Base-by-base conservation (phyloP, 2,888 invertebrate genomes). In the Orthosia cruda region DNA sequence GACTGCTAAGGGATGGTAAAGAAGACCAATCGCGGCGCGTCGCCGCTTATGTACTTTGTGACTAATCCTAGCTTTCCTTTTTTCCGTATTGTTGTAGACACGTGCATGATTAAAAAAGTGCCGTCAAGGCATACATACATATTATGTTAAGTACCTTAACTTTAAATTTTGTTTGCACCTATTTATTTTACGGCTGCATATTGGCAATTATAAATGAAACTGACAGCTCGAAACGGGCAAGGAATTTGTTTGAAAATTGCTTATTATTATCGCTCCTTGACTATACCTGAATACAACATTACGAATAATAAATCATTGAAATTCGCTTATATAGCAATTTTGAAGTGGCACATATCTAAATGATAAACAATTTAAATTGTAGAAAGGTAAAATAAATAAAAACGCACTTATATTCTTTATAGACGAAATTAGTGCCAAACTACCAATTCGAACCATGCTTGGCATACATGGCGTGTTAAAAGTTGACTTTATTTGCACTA, bases 251-350 rank as follows among this genome's bases (percentile, higher is more conserved):
- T 26, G 26, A 26, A 26, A 26, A 26, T 26, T 26, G 26, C 26
- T 26, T 26, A 26, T 26, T 26, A 26, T 26, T 26, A 26, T 26
- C n/a, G 3, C 9, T n/a, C 18, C 18, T 5, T 18, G 50, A 50
- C n/a, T 26, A n/a, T n/a, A n/a, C n/a, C n/a, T n/a, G n/a, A n/a
- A n/a, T n/a, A 26, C 26, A 26, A 26, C 26, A 26, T 26, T 7
- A 18, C 13, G 45, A 0, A 50, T 4, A 63, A 69, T n/a, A 64
- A 52, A 20, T 50, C n/a, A n/a, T n/a, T n/a, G n/a, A 16, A 40
- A 5, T 11, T 11, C 81, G 95, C 95, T 95, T 89, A 96, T 95
- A 96, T 96, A 96, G 88, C 96, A 96, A 88, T 26, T 26, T 26
- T 26, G 26, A 26, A 26, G 2, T 26, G 26, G 26, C 26, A 26